phyloP scores from a whole-genome alignment of 2,888 invertebrate genomes.

The Junonia oenone region DNA sequence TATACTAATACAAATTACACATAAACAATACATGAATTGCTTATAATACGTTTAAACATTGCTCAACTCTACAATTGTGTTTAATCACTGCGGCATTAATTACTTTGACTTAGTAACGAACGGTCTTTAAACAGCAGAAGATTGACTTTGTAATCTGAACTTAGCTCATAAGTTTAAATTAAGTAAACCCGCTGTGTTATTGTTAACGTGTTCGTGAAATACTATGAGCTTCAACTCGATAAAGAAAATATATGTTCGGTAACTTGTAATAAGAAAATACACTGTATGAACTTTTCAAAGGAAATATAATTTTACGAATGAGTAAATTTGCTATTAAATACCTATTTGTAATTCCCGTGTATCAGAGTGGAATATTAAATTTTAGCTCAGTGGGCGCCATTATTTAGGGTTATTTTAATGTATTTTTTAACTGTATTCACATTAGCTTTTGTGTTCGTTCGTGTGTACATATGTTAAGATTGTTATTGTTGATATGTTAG shows the following conservation, averaged over 20 bases:
- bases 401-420: no score
- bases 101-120: background rate
- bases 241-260: constrained; percentile 27
- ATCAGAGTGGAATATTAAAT: no score
- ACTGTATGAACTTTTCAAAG: background rate
- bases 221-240: constrained; percentile 24
- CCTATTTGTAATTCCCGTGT: background rate
- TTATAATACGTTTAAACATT: background rate
- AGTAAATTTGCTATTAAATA: background rate
- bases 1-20: no score
- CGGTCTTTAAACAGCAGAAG: constrained; percentile 2
- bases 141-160: constrained; percentile 14
- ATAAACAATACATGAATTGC: no score
- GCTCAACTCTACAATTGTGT: background rate
- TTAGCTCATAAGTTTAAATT: constrained; percentile 23
- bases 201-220: constrained; percentile 29
- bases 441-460: no score
- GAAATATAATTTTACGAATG: background rate
- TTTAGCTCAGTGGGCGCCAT: no score
- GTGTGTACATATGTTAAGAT: no score
- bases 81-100: background rate
- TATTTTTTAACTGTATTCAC: no score
- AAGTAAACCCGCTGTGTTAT: constrained; percentile 26
- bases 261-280: constrained; percentile 25
- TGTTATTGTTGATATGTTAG: no score